phyloP scores from a whole-genome alignment of 2,888 invertebrate genomes.

The Folsomia candida region DNA sequence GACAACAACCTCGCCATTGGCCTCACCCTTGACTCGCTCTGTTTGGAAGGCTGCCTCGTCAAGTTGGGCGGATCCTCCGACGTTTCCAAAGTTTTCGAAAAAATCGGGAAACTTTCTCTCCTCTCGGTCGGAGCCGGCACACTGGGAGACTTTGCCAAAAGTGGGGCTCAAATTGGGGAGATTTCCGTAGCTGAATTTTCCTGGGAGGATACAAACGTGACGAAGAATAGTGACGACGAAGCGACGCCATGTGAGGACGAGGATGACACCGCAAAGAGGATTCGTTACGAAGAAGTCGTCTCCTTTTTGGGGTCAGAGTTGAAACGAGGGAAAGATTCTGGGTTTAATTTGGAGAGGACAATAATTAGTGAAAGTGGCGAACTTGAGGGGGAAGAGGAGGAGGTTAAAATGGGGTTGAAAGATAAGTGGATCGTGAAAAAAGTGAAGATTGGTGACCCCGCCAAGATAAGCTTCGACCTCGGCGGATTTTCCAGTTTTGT shows the following conservation, averaged over 20 bases:
- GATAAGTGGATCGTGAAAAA: neutral
- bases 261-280: no score
- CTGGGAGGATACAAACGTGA: no score
- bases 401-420: neutral
- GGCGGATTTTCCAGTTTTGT: neutral
- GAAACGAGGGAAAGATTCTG: neutral
- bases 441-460: neutral
- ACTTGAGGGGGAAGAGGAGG: neutral
- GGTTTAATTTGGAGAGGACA: no score
- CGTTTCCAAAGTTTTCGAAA: constrained; percentile 1
- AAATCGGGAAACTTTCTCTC: neutral
- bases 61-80: neutral
- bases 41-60: constrained; percentile 26
- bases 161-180: no score
- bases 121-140: neutral
- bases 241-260: no score
- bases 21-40: constrained; percentile 27
- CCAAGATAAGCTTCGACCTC: neutral
- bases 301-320: neutral
- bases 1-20: constrained; percentile 9
- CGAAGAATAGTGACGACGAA: no score
- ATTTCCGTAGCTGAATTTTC: no score
- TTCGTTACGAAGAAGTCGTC: no score
- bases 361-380: no score
- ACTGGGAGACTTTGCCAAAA: neutral